These are phyloP conservation scores for Diploscapter pachys DNA, from an alignment of 1,140 invertebrate genomes.

Conservation along the genomic window DNA sequence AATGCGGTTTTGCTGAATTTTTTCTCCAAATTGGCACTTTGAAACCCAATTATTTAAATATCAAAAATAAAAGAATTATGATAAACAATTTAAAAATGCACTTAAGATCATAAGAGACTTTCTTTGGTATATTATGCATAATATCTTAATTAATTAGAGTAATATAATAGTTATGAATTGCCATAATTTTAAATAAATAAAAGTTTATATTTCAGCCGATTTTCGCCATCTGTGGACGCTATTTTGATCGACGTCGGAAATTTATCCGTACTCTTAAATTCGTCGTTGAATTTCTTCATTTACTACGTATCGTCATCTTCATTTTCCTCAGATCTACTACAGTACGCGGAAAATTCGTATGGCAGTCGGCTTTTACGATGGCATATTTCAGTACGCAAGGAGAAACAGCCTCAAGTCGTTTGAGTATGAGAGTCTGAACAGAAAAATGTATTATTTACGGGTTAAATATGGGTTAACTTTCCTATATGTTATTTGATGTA, in stretches of 20 bases:
- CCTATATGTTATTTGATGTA: too few relatives aligned
- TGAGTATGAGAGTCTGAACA: too few relatives aligned
- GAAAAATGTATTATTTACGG: too few relatives aligned
- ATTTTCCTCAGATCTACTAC: too few relatives aligned
- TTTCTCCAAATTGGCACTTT: neutral
- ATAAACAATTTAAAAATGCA: neutral
- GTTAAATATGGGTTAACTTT: too few relatives aligned
- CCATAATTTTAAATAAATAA: neutral
- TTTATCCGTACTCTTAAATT: constrained; percentile 46
- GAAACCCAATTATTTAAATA: neutral
- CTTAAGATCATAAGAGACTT: neutral
- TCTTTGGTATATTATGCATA: neutral
- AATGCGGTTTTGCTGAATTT: neutral
- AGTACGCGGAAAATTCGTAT: too few relatives aligned
- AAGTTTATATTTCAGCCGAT: constrained; percentile 27
- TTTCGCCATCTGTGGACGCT: constrained; percentile 29
- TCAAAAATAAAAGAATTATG: neutral
- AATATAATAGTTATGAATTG: neutral
- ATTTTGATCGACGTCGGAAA: constrained; percentile 48
- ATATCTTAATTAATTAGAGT: neutral
- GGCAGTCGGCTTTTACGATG: too few relatives aligned
- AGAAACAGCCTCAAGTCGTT: too few relatives aligned
- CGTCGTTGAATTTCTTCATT: constrained; percentile 49
- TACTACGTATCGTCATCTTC: constrained; percentile 29
- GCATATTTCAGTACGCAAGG: too few relatives aligned